Evolutionary conservation across 1,140 invertebrate species (phyloP), one percentile per base, ranked within the genome.

Genomic region (Rhizoglyphus robini): DNA sequence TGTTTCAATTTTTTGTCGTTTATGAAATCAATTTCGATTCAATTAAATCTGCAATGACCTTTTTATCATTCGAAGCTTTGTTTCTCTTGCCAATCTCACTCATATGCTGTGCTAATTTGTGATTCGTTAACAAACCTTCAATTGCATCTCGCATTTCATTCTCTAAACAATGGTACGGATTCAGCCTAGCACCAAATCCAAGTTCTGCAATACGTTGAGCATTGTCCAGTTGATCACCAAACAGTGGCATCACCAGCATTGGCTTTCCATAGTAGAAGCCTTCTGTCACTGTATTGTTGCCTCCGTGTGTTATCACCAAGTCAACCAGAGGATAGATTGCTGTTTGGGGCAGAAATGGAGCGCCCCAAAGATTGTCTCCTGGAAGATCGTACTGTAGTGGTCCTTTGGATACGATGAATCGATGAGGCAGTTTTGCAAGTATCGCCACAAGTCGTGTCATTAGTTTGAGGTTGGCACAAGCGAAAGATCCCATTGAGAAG

Each of bases 201-300:
- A 27, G 4, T 65, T 65, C 65, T 13, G 48, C 27, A 20, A 65
- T 51, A 25, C 69, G 60, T 25, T 62, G 47, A 8, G 69, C 70
- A 49, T 72, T 74, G 48, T 64, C 62, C 4, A 32, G 30, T 67
- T 67, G 65, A 68, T 67, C 66, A 27, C 36, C 4, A 67, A 67
- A 67, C 5, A 30, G 4, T 59, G 65, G 60, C 65, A 65, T 5
- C 8, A 63, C 34, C 5, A 65, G 27, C 29, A 34, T 59, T 18
- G 64, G 64, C 29, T 64, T 59, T 23, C 65, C 65, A 65, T 13
- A 59, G 31, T 65, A 64, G 62, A 65, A 67, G 3, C 27, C 4
- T 64, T 65, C 65, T 11, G 51, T 65, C 23, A 59, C 48, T 36
- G 63, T 30, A 61, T 65, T 65, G 31, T 65, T 51, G 8, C 63